Base-by-base conservation (phyloP, 1,140 invertebrate genomes). In the Drepana arcuata region DNA sequence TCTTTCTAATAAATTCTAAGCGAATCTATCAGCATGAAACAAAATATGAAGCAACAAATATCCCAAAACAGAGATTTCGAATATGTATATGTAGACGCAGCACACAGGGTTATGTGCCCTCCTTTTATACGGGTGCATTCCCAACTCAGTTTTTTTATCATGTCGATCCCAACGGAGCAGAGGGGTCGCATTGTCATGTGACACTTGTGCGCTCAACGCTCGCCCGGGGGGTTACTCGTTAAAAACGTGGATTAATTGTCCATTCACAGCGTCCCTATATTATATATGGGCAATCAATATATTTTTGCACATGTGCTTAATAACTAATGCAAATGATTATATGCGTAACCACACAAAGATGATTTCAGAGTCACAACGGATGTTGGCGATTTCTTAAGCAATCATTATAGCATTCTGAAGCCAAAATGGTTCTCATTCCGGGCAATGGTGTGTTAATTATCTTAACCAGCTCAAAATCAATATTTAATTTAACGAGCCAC, bases 121-220 rank as follows among this genome's bases (percentile, higher is more conserved):
- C 60, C 52, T 59, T n/a, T 56, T 54, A 71, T 63, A 66, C 68
- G 73, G 68, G 63, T 79, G 72, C 72, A 77, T 75, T 73, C 68
- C 66, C 68, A 54, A 70, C 59, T 63, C 66, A 59, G 58, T 70
- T 77, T 75, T 70, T 81, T 78, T 71, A 75, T 70, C 62, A 54
- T 52, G 63, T 74, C 69, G 63, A 73, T 73, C 68, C 62, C 4
- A 50, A 52, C 64, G 56, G 61, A 72, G 64, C 70, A 73, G 6
- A 6, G 4, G 2, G 6, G 67, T 75, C 61, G 65, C 70, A 70
- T 77, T 81, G 71, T 81, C 68, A 81, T 73, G 58, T 67, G 77
- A 81, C 77, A 81, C 73, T 81, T 70, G 73, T 73, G 61, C 63
- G 63, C 58, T 61, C 43, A 56, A 52, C 59, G 60, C 53, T 68